Conservation (phyloP, 2,888 invertebrate species). For the Drosophila recens region DNA sequence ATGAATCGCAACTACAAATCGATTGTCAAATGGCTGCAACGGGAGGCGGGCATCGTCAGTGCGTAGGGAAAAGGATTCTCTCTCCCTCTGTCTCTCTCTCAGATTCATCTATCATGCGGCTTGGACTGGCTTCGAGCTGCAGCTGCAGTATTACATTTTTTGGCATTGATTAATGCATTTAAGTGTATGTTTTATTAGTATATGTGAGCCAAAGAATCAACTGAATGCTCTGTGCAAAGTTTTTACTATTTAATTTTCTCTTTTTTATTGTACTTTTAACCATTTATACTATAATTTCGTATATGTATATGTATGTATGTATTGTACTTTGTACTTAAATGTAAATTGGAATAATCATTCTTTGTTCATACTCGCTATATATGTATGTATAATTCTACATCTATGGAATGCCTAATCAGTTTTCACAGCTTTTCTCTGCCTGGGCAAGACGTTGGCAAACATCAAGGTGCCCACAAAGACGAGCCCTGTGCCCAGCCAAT, state of each 20-base stretch:
- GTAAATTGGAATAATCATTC: slow-evolving; percentile 59
- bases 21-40: slow-evolving; percentile 90
- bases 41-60: slow-evolving; percentile 36
- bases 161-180: slow-evolving; percentile 61
- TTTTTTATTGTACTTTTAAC: slow-evolving; percentile 6
- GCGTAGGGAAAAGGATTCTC: slow-evolving; percentile 11
- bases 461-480: slow-evolving; percentile 96
- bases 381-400: background rate
- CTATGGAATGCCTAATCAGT: slow-evolving; percentile 45
- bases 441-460: slow-evolving; percentile 90
- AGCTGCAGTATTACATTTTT: slow-evolving; percentile 60
- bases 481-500: slow-evolving; percentile 94
- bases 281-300: slow-evolving; percentile 63
- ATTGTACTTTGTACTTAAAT: slow-evolving; percentile 70
- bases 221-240: slow-evolving; percentile 22
- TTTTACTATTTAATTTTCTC: slow-evolving; percentile 4
- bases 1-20: slow-evolving; percentile 90
- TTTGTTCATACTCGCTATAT: slow-evolving; percentile 33
- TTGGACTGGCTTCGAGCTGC: slow-evolving; percentile 54
- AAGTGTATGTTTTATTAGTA: slow-evolving; percentile 53
- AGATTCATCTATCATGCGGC: background rate
- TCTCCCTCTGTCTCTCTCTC: background rate
- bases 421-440: slow-evolving; percentile 37
- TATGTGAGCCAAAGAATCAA: slow-evolving; percentile 57
- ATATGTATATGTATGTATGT: slow-evolving; percentile 41